Base-by-base conservation (phyloP, 2,113 vertebrate species). In the Bos taurus region DNA sequence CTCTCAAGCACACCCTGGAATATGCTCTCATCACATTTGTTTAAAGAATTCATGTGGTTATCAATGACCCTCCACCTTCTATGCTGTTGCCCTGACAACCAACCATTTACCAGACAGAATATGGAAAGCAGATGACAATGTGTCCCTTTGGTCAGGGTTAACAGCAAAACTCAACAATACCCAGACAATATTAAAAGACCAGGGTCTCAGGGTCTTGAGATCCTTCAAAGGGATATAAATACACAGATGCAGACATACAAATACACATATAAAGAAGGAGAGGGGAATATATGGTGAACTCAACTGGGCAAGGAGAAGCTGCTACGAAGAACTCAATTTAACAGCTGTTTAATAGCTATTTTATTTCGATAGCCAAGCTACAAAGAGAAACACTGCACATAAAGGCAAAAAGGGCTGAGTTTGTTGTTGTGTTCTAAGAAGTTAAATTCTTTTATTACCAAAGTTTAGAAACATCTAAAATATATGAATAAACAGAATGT, bases 21-120 rank as follows among this genome's bases (percentile, higher is more conserved):
- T 97, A 97, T 94, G 88, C 94, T 88, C 64, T 57, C 80, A 91
- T 98, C 50, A 3, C 86, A 64, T 98, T 98, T 98, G 97, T 98
- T 98, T 98, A 96, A 98, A 98, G 96, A 98, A 98, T 95, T 93
- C 95, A 78, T 90, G 93, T 88, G 94, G 97, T 98, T 98, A 98
- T 97, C 98, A 97, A 36, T 95, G 97, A 97, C 95, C 97, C 93
- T 97, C 82, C 94, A 97, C 94, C 95, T 98, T 98, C 95, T 81
- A 91, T 96, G 97, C 59, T 0, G 83, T 98, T 98, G 81, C 97
- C 98, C 89, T 86, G 97, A 98, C 97, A 98, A 99, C 97, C 96
- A 97, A 80, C 60, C 98, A 95, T 97, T 98, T 98, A 98, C 96
- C 92, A 97, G 97, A 97, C 59, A 87, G 96, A 98, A 98, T 88